Base-by-base conservation (phyloP, 2,113 vertebrate genomes). In the Oryzias woworae region DNA sequence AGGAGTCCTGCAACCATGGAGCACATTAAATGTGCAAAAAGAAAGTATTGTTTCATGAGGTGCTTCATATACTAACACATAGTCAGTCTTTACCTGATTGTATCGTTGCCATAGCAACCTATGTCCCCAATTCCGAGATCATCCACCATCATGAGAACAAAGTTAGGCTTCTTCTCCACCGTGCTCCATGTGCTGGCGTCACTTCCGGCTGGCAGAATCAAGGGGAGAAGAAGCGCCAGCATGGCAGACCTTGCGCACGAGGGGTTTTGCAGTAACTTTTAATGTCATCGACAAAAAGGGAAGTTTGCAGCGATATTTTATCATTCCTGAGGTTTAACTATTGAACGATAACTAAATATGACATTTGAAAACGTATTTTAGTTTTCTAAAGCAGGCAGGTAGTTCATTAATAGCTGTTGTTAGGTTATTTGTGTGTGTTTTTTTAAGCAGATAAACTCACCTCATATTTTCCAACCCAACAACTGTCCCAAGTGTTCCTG, bases 91-190 rank as follows among this genome's bases (percentile, higher is more conserved):
- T 44, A 83, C 94, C 93, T 95, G 69, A 96, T 83, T 18, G 93
- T 95, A 53, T 90, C 62, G 24, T 96, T 97, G 14, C 95, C 94
- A 24, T 93, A 96, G 67, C 94, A 96, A 4, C 95, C 94, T 7
- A 95, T 14, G 57, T 96, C 94, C 28, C 94, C 94, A 13, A 95
- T 93, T 15, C 95, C 95, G 54, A 95, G 81, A 73, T 96, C 94
- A 62, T 96, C 94, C 4, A 81, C 93, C 88, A 96, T 87, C 36
- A 95, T 90, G 26, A 95, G 76, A 18, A 96, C 85, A 74, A 96
- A 83, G 71, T 93, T 95, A 14, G 94, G 96, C 74, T 66, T 91
- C 44, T 71, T 58, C 55, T 73, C 71, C 5, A 14, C 10, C 36
- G 64, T 69, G 12, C 67, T 51, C 1, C 61, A 66, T 24, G 60